A percentile compares a stretch with the other conserved stretches of the same genome.
phyloP scores from a whole-genome alignment of 2,888 invertebrate species.

The Dryadula phaetusa region DNA sequence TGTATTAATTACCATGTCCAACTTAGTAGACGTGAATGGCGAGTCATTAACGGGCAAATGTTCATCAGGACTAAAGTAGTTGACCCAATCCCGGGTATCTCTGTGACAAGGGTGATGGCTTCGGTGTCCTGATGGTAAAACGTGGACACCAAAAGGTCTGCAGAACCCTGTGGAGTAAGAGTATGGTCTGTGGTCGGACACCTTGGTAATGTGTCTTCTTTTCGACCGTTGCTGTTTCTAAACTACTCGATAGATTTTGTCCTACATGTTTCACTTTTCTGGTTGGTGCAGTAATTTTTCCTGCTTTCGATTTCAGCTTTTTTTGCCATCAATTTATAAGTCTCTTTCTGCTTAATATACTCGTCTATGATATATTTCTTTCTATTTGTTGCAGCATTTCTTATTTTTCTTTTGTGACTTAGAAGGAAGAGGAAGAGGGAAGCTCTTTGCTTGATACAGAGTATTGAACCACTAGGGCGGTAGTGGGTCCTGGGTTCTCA shows the following conservation, averaged over 20 bases:
- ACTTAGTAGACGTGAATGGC: conserved; percentile 31
- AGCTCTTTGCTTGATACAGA: too few relatives aligned
- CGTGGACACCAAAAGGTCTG: conserved; percentile 40
- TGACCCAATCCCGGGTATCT: too few relatives aligned
- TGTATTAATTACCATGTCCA: conserved; percentile 21
- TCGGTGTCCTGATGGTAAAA: conserved; percentile 46
- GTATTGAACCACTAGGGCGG: too few relatives aligned
- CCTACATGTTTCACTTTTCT: conserved; percentile 46
- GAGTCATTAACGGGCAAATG: conserved; percentile 32
- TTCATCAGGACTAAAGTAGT: too few relatives aligned
- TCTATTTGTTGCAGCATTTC: too few relatives aligned
- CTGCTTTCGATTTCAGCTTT: too few relatives aligned
- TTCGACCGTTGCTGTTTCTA: conserved; percentile 26
- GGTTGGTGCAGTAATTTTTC: conserved; percentile 47
- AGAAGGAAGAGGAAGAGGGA: too few relatives aligned
- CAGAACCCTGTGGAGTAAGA: conserved; percentile 38
- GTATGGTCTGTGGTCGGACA: conserved; percentile 25
- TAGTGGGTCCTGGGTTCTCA: too few relatives aligned
- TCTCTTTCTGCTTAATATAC: too few relatives aligned
- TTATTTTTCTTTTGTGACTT: too few relatives aligned
- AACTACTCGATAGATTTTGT: conserved; percentile 44
- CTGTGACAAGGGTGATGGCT: conserved; percentile 11
- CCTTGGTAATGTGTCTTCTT: conserved; percentile 32
- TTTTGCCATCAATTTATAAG: too few relatives aligned
- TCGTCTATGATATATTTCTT: not conserved